Evolutionary conservation across 2,113 vertebrate species (phyloP).

Genomic region (Coturnix japonica): DNA sequence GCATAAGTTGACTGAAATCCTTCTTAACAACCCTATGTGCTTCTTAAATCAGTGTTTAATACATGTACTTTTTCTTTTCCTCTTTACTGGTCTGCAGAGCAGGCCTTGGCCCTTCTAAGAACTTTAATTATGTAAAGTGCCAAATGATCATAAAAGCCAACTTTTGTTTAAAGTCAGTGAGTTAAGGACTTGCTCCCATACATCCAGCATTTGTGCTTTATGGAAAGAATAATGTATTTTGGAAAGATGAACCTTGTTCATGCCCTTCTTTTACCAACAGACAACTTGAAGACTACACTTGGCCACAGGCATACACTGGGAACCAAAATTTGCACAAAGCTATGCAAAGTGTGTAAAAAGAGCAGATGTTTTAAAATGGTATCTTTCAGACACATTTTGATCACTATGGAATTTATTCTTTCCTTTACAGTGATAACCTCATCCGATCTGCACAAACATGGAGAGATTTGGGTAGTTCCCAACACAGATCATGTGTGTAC

Average conservation of each 20-base stretch:
- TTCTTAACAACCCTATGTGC: neutral
- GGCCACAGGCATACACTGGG: neutral
- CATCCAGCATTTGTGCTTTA: neutral
- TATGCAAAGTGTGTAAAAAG: neutral
- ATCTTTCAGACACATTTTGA: neutral
- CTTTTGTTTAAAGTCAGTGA: neutral
- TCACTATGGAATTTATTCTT: neutral
- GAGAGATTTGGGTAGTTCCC: constrained; percentile 93
- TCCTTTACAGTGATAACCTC: constrained; percentile 86
- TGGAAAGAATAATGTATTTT: neutral
- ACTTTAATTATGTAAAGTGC: neutral
- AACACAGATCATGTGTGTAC: constrained; percentile 93
- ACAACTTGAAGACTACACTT: neutral
- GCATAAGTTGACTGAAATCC: neutral
- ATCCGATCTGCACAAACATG: constrained; percentile 91
- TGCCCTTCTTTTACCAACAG: neutral
- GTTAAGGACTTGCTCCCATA: neutral
- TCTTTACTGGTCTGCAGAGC: neutral
- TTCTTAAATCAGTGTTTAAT: neutral
- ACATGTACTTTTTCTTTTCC: neutral
- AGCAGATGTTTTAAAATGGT: neutral
- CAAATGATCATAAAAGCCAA: neutral
- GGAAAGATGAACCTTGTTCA: neutral
- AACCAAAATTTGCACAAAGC: neutral
- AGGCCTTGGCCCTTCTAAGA: neutral